These are phyloP conservation scores for Diadumene lineata DNA, from an alignment of 92 coral and sea anemone genomes.

Conservation along the genomic window DNA sequence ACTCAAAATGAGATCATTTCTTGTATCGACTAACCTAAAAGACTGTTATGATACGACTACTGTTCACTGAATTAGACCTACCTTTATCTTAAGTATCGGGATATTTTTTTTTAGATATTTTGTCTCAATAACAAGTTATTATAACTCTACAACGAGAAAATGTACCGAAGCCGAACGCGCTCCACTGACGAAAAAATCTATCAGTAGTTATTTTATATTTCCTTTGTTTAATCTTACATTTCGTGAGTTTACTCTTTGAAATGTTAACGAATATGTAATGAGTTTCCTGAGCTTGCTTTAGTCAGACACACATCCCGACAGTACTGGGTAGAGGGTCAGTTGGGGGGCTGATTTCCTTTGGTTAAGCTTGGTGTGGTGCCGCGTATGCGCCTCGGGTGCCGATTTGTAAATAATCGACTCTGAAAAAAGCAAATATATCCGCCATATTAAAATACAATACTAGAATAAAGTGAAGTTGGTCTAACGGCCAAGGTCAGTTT, in stretches of 20 bases:
- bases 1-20: too few relatives aligned
- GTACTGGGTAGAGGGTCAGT: background rate
- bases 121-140: too few relatives aligned
- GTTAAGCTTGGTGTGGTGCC: background rate
- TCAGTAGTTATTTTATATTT: background rate
- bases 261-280: background rate
- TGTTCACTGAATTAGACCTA: too few relatives aligned
- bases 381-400: background rate
- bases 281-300: conserved; percentile 8
- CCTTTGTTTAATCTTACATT: background rate
- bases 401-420: background rate
- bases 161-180: too few relatives aligned
- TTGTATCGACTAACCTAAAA: too few relatives aligned
- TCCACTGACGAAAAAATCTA: too few relatives aligned
- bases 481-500: background rate
- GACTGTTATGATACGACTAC: too few relatives aligned
- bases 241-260: background rate
- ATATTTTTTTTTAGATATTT: too few relatives aligned
- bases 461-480: background rate
- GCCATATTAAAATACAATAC: background rate
- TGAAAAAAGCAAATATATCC: background rate
- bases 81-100: too few relatives aligned
- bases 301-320: conserved; percentile 4
- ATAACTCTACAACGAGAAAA: too few relatives aligned
- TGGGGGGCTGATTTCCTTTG: background rate